phyloP scores from a whole-genome alignment of 2,797 vertebrate genomes.

The Catostomus latipinnis region DNA sequence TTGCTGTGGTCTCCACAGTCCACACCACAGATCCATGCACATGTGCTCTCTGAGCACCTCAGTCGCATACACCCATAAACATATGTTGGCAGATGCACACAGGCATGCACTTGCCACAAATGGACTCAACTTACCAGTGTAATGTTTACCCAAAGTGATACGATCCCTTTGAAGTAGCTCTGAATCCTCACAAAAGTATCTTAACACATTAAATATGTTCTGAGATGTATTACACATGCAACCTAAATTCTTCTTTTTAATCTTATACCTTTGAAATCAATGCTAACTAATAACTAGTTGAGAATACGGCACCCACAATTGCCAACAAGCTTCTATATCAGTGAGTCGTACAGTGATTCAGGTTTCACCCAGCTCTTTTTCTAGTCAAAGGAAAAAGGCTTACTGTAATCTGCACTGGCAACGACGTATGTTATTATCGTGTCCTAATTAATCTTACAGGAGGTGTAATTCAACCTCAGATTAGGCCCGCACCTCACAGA shows the following conservation, averaged over 20 bases:
- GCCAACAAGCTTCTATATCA: conserved; percentile 85
- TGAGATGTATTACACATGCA: background rate
- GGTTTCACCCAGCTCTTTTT: conserved; percentile 83
- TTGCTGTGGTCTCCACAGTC: conserved; percentile 85
- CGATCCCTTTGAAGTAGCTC: background rate
- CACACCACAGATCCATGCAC: conserved; percentile 80
- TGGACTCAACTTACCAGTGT: conserved; percentile 25
- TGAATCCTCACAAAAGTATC: background rate
- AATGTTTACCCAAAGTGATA: conserved; percentile 12
- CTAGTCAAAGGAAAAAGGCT: conserved; percentile 79
- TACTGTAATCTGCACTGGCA: conserved; percentile 92
- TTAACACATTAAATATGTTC: conserved; percentile 1
- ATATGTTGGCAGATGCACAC: conserved; percentile 33
- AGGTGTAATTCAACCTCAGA: conserved; percentile 94
- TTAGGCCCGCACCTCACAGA: conserved; percentile 91
- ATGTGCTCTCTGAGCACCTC: conserved; percentile 34
- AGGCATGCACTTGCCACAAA: conserved; percentile 23
- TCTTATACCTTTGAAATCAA: conserved; percentile 23
- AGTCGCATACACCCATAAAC: conserved; percentile 35
- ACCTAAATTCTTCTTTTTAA: conserved; percentile 17
- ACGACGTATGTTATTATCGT: conserved; percentile 92
- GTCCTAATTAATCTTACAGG: conserved; percentile 96
- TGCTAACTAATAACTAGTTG: conserved; percentile 34
- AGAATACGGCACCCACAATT: conserved; percentile 64
- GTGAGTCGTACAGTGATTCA: conserved; percentile 87